Conservation (phyloP, 2,113 vertebrate genomes). For the Sinocyclocheilus anophthalmus region DNA sequence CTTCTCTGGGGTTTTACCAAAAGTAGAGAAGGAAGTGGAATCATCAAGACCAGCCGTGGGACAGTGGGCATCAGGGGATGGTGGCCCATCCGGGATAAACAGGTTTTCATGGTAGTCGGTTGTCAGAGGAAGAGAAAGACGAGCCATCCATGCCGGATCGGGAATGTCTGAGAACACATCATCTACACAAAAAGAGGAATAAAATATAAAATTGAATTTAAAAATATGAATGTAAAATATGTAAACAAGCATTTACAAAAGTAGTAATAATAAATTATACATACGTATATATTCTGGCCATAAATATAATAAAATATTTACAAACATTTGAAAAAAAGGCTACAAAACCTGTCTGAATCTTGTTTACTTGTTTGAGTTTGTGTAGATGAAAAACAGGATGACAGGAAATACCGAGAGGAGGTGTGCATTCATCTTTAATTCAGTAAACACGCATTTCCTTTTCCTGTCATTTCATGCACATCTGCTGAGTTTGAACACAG, state of each 20-base stretch:
- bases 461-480: neutral
- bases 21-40: constrained; percentile 87
- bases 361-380: constrained; percentile 11
- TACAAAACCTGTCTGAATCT: neutral
- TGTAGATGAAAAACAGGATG: constrained; percentile 52
- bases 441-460: constrained; percentile 53
- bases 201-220: too few relatives aligned
- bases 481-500: constrained; percentile 2
- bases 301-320: neutral
- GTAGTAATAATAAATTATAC: neutral
- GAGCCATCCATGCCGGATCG: constrained; percentile 86
- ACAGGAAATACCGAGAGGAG: constrained; percentile 49
- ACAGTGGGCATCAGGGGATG: constrained; percentile 61
- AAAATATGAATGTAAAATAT: neutral
- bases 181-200: constrained; percentile 59
- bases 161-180: constrained; percentile 76
- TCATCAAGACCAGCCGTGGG: constrained; percentile 65
- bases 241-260: neutral
- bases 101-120: constrained; percentile 91
- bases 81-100: constrained; percentile 74
- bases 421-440: constrained; percentile 47
- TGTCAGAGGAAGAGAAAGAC: constrained; percentile 84
- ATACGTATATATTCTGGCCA: too few relatives aligned
- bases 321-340: too few relatives aligned
- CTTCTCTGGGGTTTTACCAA: constrained; percentile 81